Evolutionary conservation across 2,797 vertebrate species (phyloP).

Genomic region (Eremophila alpestris): DNA sequence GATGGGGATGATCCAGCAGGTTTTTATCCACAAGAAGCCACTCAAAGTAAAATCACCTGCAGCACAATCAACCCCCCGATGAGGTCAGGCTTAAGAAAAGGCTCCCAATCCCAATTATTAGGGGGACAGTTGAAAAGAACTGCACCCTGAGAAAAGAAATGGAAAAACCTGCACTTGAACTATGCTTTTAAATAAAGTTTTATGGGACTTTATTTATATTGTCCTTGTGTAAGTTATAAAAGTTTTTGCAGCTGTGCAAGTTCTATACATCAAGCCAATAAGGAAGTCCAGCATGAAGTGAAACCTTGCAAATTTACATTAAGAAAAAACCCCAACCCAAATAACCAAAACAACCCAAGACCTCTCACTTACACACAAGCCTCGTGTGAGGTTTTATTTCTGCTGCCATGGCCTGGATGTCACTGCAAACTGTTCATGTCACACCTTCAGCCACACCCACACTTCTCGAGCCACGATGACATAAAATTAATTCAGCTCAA

Average conservation of each 20-base stretch:
- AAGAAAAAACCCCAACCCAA: neutral
- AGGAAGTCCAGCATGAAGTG: neutral
- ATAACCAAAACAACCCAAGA: neutral
- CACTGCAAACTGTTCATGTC: neutral
- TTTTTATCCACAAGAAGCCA: neutral
- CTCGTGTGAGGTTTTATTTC: neutral
- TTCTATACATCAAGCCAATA: neutral
- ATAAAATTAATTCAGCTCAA: neutral
- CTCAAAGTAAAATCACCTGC: neutral
- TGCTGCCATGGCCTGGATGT: neutral
- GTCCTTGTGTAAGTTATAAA: neutral
- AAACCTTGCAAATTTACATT: neutral
- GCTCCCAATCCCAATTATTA: neutral
- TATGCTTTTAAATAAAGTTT: neutral
- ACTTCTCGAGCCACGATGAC: neutral
- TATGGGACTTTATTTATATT: neutral
- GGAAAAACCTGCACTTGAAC: neutral
- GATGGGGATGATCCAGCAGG: neutral
- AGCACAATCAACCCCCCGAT: accelerated
- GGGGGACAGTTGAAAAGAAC: neutral
- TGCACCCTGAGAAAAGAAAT: neutral
- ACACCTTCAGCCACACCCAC: neutral
- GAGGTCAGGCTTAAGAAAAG: neutral
- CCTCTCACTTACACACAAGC: neutral
- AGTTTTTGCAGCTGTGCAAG: neutral